Percentiles rank a stretch among this genome's conserved stretches.
Conservation (phyloP, 2,113 vertebrate genomes). For the Trogon surrucura region DNA sequence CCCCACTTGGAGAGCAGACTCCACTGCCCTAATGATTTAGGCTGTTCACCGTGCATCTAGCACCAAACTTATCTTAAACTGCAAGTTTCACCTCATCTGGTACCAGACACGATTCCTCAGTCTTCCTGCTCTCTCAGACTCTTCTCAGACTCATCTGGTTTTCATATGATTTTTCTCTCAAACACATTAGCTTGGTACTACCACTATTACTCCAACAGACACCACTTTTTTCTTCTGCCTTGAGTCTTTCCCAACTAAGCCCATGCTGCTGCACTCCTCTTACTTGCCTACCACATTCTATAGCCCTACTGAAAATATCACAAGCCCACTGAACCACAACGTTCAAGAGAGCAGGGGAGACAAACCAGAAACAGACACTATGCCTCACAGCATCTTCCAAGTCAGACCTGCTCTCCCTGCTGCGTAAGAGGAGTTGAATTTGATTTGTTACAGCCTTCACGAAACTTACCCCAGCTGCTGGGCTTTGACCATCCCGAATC, state of each 20-base stretch:
- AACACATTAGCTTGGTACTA: background rate
- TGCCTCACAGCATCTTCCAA: background rate
- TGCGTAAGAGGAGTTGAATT: background rate
- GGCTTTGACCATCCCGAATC: constrained; percentile 88
- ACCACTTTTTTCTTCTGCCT: background rate
- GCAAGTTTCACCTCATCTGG: background rate
- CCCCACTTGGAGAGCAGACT: background rate
- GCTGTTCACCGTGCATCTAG: background rate
- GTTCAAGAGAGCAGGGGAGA: background rate
- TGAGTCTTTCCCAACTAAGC: background rate
- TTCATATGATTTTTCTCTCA: background rate
- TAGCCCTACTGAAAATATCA: background rate
- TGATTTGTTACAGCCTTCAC: background rate
- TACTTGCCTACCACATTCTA: background rate
- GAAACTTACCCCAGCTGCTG: constrained; percentile 88
- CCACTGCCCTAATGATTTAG: background rate
- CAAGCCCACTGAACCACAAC: background rate
- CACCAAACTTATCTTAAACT: background rate
- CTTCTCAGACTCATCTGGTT: background rate
- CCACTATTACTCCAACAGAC: background rate
- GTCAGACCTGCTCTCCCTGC: background rate
- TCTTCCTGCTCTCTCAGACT: background rate
- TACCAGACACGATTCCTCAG: background rate
- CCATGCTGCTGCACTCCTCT: background rate
- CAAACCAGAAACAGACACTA: background rate